A percentile compares a stretch with the other conserved stretches of the same genome.
Conservation (phyloP, 2,888 invertebrate genomes). For the Eudemis profundana region DNA sequence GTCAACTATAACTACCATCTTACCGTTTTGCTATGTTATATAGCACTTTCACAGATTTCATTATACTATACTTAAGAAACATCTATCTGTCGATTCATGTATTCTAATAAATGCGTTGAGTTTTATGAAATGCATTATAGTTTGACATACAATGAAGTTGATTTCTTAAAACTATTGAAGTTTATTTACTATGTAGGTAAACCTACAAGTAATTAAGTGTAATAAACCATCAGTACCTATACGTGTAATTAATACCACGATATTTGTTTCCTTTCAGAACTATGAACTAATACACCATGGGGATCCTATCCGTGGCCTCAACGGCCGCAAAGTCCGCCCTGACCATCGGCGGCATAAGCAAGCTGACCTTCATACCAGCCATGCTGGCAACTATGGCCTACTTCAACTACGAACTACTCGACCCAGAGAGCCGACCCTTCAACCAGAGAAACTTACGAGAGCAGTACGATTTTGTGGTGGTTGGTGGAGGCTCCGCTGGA, state of each 20-base stretch:
- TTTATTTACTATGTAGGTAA: no score
- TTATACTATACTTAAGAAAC: not conserved
- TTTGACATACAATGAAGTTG: no score
- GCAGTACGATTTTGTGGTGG: conserved; percentile 92
- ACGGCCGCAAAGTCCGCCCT: conserved; percentile 90
- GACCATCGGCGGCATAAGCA: conserved; percentile 89
- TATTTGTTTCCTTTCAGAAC: conserved; percentile 54
- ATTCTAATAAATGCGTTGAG: no score
- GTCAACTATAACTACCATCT: not conserved
- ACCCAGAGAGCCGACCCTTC: conserved; percentile 93
- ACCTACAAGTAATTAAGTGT: no score
- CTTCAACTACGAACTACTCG: conserved; percentile 93
- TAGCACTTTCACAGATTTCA: no score
- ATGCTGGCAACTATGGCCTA: conserved; percentile 91
- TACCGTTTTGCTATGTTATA: no score
- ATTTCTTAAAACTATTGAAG: no score
- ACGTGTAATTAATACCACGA: not conserved
- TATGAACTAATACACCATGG: conserved; percentile 65
- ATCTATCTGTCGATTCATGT: not conserved
- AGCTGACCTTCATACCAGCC: conserved; percentile 90
- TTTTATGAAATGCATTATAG: no score
- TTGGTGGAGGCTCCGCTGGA: conserved; percentile 95
- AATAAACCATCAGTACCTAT: no score
- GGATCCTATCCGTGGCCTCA: conserved; percentile 79
- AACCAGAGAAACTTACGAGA: conserved; percentile 87